Evolutionary conservation across 2,888 invertebrate genomes (phyloP), one percentile per base, ranked within the genome.

Genomic region (Neocrepidodera transversa): DNA sequence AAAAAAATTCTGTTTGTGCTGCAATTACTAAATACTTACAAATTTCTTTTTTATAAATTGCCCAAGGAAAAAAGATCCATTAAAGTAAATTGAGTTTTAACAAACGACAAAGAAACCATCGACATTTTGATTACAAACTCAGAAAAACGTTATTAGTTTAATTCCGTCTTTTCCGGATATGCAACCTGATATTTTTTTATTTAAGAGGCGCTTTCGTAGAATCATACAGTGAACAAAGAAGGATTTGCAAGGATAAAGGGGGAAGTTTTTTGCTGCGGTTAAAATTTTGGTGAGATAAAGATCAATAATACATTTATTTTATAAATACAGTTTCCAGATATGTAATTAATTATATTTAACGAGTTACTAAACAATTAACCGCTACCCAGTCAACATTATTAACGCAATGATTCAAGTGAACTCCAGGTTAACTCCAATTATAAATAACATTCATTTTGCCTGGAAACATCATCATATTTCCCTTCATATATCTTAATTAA

Each of bases 201-300:
- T 52, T 64, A 66, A 64, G 58, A 62, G 60, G 42, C 45, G 67
- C 64, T 68, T 70, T 68, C 65, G 62, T 47, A 53, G 66, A 69
- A 68, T 66, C 60, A 65, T 45, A 60, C 4, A 52, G 67, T 49
- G 63, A 68, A 68, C 69, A 68, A 68, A 70, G 71, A 69, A 68
- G 72, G 73, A 74, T 74, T 74, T 74, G 74, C 72, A 68, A 68
- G 64, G 71, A 72, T 71, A 70, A 50, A 50, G 69, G 67, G 69
- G 68, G 72, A 74, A 74, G 71, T 74, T 72, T 72, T 69, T 68
- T 60, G 49, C 42, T 11, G 6, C 16, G 51, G 40, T 28, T 28
- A 40, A 40, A 40, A 17, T 28, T 40, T 40, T 42, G 51, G 51
- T 52, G 51, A 52, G 51, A 42, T 23, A 42, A 26, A 18, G 23